These are phyloP conservation scores for Cossypha polioptera DNA, from an alignment of 2,797 vertebrate species.

Conservation along the genomic window DNA sequence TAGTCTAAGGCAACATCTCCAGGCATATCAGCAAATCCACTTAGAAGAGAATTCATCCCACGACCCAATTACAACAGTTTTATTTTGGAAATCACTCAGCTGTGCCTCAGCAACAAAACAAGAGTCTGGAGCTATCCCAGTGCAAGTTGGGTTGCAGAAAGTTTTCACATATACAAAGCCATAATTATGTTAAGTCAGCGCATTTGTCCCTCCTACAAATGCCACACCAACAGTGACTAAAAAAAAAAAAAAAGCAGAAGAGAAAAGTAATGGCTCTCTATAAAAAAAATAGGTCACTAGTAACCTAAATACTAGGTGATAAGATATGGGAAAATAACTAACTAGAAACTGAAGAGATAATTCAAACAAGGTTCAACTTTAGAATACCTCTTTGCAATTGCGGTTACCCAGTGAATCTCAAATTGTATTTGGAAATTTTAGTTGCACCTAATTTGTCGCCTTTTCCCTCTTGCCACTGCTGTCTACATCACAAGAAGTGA, in stretches of 20 bases:
- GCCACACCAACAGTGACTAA: not conserved
- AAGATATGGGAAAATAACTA: not conserved
- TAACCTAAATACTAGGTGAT: not conserved
- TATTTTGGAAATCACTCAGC: not conserved
- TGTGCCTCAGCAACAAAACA: not conserved
- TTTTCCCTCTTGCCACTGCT: not conserved
- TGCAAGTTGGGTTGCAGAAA: not conserved
- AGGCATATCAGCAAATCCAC: not conserved
- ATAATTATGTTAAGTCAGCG: not conserved
- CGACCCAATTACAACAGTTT: not conserved
- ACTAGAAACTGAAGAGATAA: not conserved
- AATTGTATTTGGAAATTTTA: not conserved
- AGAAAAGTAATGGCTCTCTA: not conserved
- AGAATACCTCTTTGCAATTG: not conserved
- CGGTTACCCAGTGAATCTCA: not conserved
- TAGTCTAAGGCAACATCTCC: not conserved
- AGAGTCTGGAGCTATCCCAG: not conserved
- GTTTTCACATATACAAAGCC: not conserved
- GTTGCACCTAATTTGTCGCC: not conserved
- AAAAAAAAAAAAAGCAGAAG: not conserved
- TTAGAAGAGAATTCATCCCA: not conserved
- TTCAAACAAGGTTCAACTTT: not conserved
- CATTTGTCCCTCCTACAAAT: not conserved
- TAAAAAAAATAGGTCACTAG: not conserved
- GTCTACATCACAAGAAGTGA: not conserved